Evolutionary conservation across 1,140 invertebrate genomes (phyloP), one percentile per base, ranked within the genome.

Genomic region (Samia ricini): DNA sequence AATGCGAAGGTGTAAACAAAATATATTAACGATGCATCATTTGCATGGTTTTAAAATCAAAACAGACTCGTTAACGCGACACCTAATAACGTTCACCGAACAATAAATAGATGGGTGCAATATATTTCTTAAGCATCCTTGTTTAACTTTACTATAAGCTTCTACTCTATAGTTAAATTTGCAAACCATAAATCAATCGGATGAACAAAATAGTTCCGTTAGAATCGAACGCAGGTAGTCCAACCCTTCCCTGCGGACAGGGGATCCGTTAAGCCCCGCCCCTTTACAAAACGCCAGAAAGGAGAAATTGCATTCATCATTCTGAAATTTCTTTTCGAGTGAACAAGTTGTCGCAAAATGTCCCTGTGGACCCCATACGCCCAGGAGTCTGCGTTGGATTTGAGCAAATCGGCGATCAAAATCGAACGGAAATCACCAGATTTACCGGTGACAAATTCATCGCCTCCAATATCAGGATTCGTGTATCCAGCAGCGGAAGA

Each of bases 281-380:
- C 42, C 55, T 42, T 55, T 54, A 29, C 1, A 24, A 20, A 22
- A 26, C n/a, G n/a, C 4, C 22, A 18, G 20, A 12, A 7, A 55
- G 33, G 21, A 59, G 26, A 18, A 48, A n/a, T 5, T 22, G n/a
- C 26, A 49, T 60, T 60, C 65, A 55, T 61, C 21, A 61, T 58
- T 64, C 36, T 20, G 10, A 21, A 24, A 26, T 29, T 33, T 26
- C 22, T 54, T 36, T 56, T 61, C 61, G 59, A 57, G 52, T 36
- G 36, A 10, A 60, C 56, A 55, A 68, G 21, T 60, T 20, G 21
- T 56, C 21, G 51, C 60, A 64, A 64, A 4, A 68, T 71, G 69
- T 42, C 64, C 24, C 22, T 72, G 7, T 68, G 65, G 69, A 72
- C 66, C 3, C 69, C 69, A 2, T 68, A 72, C 61, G 55, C 59